These are phyloP conservation scores for Pelecanus crispus DNA, from an alignment of 2,113 vertebrate genomes.

Conservation along the genomic window DNA sequence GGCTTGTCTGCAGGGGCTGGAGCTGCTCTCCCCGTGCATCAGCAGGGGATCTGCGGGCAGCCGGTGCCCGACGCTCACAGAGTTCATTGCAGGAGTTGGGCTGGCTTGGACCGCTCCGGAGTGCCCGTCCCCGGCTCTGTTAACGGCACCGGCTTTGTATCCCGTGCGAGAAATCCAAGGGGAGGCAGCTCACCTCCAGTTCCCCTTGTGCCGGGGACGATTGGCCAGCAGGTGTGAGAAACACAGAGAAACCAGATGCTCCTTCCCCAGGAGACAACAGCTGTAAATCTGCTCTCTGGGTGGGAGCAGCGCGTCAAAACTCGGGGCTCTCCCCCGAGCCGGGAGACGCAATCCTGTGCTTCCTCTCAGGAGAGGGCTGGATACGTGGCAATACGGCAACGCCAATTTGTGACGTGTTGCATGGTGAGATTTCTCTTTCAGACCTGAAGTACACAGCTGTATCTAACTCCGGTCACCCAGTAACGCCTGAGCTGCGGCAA, in stretches of 20 bases:
- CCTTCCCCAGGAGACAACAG: not conserved
- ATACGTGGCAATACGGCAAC: not conserved
- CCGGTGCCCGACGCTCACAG: rapidly evolving
- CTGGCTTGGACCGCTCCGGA: rapidly evolving
- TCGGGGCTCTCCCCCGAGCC: rapidly evolving
- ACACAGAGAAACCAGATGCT: rapidly evolving
- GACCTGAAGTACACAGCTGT: rapidly evolving
- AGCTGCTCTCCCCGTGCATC: not conserved
- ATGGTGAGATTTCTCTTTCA: not conserved
- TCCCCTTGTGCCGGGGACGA: not conserved
- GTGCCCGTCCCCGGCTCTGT: not conserved
- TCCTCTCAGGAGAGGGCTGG: not conserved
- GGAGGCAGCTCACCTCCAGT: rapidly evolving
- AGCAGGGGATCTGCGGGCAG: not conserved
- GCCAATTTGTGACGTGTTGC: not conserved
- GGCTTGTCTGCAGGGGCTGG: not conserved
- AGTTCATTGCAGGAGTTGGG: not conserved
- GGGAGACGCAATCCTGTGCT: not conserved
- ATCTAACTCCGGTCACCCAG: no score
- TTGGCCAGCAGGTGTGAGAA: not conserved
- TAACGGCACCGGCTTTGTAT: not conserved
- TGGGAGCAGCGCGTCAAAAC: not conserved
- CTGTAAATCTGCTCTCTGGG: not conserved
- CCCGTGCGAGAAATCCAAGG: not conserved
- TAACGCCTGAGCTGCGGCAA: no score